Base-by-base conservation (phyloP, 2,113 vertebrate genomes). In the Phycodurus eques region DNA sequence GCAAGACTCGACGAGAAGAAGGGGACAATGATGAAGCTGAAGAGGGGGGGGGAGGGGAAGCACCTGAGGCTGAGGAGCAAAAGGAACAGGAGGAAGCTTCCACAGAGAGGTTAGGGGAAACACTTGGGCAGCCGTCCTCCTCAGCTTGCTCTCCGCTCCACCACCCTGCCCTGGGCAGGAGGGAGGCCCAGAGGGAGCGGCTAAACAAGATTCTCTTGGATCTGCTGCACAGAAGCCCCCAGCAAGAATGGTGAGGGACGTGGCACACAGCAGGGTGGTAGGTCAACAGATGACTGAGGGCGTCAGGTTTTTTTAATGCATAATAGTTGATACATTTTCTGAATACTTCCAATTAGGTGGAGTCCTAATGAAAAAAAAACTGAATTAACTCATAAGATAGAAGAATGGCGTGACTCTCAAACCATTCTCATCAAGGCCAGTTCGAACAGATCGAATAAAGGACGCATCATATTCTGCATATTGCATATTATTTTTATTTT, bases 141-240 rank as follows among this genome's bases (percentile, higher is more conserved):
- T 89, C 87, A 0, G 86, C 93, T 63, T 83, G 94, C 86, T 57
- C 92, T 8, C 89, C 91, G 0, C 81, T 90, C 15, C 91, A 90
- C 76, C 90, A 90, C 64, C 82, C 87, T 0, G 84, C 81, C n/a
- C 77, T 95, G 83, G 94, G 95, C 59, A 90, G 92, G 75, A 91
- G 95, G 79, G 93, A 95, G 44, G 87, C 85, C 0, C 96, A 98
- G 84, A 92, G 95, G 44, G 96, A 98, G n/a, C 89, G 96, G 8
- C 95, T 99, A 31, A 98, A 99, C 88, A 97, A 96, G 83, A 98
- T 99, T 62, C 90, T 99, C 76, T 93, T 99, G 68, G 92, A 90
- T 70, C 93, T 99, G 81, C 92, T 99, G 44, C 95, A 98, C 83
- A 96, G 95, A 89, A 95, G n/a, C 95, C 73, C 96, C 97, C 84